Evolutionary conservation across 23 tunicate species (phyloP).

Genomic region (Halocynthia aurantium): DNA sequence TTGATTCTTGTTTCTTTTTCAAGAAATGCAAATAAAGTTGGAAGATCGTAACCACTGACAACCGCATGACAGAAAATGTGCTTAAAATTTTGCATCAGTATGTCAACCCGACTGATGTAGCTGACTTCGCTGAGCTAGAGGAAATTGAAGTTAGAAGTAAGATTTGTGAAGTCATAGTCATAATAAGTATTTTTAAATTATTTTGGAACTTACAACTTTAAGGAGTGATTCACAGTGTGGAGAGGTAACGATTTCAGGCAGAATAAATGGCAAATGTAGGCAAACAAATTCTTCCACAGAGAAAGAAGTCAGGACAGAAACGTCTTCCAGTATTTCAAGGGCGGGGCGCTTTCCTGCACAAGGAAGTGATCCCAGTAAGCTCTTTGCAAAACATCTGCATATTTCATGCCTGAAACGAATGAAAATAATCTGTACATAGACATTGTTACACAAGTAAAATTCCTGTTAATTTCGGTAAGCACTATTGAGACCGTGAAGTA

Average conservation of each 20-base stretch:
- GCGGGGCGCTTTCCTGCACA: conserved; percentile 25
- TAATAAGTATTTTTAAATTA: neutral
- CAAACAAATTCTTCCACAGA: conserved; percentile 24
- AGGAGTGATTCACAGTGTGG: conserved; percentile 8
- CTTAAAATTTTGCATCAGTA: conserved; percentile 73
- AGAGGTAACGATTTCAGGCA: conserved; percentile 19
- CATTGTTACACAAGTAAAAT: too few species aligned
- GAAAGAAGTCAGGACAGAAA: conserved; percentile 19
- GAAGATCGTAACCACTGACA: conserved; percentile 22
- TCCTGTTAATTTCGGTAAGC: too few species aligned
- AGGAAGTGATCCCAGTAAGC: neutral
- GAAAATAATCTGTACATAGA: too few species aligned
- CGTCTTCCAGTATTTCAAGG: conserved; percentile 41
- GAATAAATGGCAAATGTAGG: conserved; percentile 23
- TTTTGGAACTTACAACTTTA: conserved; percentile 7
- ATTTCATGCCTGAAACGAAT: neutral
- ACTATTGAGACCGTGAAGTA: too few species aligned
- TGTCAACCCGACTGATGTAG: conserved; percentile 19
- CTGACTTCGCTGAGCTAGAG: conserved; percentile 38
- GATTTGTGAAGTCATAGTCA: neutral
- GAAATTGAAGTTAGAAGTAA: neutral
- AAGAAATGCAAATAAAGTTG: conserved; percentile 27
- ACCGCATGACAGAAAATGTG: conserved; percentile 75
- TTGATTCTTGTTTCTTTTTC: conserved; percentile 59
- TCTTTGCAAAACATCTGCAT: conserved; percentile 6